Evolutionary conservation across 1,140 invertebrate genomes (phyloP).

Genomic region (Tetramorium simillimum): DNA sequence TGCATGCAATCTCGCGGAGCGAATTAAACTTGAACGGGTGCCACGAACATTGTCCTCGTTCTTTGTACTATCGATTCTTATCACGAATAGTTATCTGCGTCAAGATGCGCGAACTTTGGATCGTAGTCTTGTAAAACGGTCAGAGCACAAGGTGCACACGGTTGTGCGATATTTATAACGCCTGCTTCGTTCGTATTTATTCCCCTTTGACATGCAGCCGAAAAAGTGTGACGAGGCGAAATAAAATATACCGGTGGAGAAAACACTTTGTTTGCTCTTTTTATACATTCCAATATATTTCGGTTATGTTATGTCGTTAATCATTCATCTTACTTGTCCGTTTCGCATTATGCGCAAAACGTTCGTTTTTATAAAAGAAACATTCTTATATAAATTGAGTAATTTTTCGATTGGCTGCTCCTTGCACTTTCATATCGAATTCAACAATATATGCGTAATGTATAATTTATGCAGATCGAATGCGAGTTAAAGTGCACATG

Average conservation of each 20-base stretch:
- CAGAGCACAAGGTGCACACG: neutral
- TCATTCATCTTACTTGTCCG: neutral
- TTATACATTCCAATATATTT: neutral
- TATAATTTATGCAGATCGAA: neutral
- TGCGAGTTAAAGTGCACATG: neutral
- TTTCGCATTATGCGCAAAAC: neutral
- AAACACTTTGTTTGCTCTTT: neutral
- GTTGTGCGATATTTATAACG: neutral
- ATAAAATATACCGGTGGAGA: neutral
- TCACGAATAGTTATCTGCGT: constrained; percentile 35
- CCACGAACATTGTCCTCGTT: neutral
- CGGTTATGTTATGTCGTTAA: neutral
- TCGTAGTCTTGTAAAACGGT: neutral
- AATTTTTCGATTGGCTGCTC: neutral
- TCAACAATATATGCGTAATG: neutral
- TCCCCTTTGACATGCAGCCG: neutral
- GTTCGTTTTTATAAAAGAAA: neutral
- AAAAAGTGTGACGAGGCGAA: neutral
- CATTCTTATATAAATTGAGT: neutral
- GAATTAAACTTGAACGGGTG: neutral
- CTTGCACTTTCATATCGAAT: neutral
- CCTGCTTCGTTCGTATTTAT: neutral
- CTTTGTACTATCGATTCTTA: constrained; percentile 12
- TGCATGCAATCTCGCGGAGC: neutral
- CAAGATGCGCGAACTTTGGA: constrained; percentile 29